Conservation (phyloP, 2,113 vertebrate genomes). For the Dipodomys stephensi region DNA sequence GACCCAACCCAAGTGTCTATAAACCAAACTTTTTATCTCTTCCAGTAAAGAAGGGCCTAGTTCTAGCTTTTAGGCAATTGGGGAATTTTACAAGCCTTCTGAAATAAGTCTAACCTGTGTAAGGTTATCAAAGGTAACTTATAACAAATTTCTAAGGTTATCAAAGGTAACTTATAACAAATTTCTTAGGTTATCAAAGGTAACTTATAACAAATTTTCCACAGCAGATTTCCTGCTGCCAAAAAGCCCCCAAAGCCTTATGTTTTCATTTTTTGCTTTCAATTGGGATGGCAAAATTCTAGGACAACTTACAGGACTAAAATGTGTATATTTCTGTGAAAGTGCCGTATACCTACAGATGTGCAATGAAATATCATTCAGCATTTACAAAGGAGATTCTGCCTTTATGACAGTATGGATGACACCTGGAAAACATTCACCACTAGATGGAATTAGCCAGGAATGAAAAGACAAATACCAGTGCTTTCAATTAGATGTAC, state of each 20-base stretch:
- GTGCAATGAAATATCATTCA: background rate
- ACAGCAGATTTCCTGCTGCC: no score
- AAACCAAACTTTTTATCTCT: conserved; percentile 18
- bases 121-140: conserved; percentile 1
- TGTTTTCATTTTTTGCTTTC: background rate
- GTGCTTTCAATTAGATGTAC: background rate
- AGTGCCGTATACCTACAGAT: background rate
- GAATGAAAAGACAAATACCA: background rate
- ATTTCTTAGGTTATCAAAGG: no score
- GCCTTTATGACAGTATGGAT: background rate
- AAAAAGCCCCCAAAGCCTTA: no score
- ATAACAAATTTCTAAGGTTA: no score
- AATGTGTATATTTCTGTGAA: conserved; percentile 12
- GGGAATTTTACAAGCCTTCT: background rate
- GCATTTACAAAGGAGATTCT: background rate
- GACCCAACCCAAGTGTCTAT: background rate
- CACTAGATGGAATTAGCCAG: background rate
- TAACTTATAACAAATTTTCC: no score
- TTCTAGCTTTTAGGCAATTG: conserved; percentile 8
- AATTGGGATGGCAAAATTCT: background rate
- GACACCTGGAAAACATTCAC: no score
- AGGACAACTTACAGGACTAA: background rate
- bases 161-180: no score
- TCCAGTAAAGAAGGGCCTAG: background rate
- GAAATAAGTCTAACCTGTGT: conserved; percentile 6